These are phyloP conservation scores for Selenia dentaria DNA, from an alignment of 2,888 invertebrate genomes.

Conservation along the genomic window DNA sequence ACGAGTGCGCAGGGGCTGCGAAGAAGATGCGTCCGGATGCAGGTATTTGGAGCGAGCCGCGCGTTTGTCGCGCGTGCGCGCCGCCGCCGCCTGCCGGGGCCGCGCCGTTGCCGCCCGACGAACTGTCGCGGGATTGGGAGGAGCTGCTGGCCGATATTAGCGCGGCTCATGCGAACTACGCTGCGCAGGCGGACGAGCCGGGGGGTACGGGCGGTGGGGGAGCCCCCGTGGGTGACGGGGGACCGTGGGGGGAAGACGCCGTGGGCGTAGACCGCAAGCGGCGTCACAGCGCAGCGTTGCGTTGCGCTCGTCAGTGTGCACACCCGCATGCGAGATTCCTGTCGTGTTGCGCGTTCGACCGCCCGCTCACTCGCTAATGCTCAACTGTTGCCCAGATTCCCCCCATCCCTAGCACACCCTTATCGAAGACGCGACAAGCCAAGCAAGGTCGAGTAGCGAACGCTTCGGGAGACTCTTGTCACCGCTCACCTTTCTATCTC, in stretches of 20 bases:
- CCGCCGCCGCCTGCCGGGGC: constrained; percentile 27
- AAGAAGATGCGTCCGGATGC: constrained; percentile 70
- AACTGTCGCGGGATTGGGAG: constrained; percentile 85
- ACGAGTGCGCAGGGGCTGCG: constrained; percentile 64
- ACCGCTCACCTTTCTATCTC: neutral
- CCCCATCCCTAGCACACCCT: too few species aligned
- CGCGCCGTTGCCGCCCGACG: constrained; percentile 55
- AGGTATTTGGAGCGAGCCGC: constrained; percentile 57
- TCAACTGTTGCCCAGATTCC: neutral
- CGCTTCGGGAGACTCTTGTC: neutral
- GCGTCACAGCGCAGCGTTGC: constrained; percentile 79
- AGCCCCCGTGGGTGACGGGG: constrained; percentile 20
- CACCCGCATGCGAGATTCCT: constrained; percentile 81
- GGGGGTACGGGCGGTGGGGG: constrained; percentile 24
- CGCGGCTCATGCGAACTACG: constrained; percentile 80
- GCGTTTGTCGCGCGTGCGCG: constrained; percentile 59
- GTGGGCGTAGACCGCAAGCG: constrained; percentile 79
- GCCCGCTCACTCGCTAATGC: constrained; percentile 76
- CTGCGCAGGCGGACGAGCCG: constrained; percentile 46
- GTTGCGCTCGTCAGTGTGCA: constrained; percentile 51
- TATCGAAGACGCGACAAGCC: too few species aligned
- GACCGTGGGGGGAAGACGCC: constrained; percentile 16
- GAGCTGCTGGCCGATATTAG: constrained; percentile 85
- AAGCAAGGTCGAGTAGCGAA: too few species aligned
- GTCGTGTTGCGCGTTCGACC: constrained; percentile 73